Percentiles rank a stretch among this genome's conserved stretches.
These are phyloP conservation scores for Serripes groenlandicus DNA, from an alignment of 2,888 invertebrate genomes.

Conservation along the genomic window DNA sequence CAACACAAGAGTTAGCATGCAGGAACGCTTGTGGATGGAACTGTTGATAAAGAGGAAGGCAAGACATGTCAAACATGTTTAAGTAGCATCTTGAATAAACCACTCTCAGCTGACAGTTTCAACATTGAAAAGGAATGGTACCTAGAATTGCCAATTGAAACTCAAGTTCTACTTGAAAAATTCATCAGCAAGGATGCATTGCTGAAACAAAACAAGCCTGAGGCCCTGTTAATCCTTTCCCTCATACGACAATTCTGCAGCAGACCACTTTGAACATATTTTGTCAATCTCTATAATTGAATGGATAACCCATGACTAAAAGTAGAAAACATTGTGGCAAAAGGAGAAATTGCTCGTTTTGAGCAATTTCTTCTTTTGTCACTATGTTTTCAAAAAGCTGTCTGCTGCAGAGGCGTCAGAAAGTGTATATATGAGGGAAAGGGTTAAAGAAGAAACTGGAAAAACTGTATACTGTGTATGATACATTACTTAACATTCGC, in stretches of 20 bases:
- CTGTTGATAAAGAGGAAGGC: background rate
- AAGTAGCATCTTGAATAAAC: background rate
- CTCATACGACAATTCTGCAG: no score
- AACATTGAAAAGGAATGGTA: constrained; percentile 36
- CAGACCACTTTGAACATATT: no score
- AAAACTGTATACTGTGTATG: constrained; percentile 37
- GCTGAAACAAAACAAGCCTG: background rate
- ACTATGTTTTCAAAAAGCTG: no score
- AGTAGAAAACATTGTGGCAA: no score
- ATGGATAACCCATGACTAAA: no score
- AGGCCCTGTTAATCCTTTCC: background rate
- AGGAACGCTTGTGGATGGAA: constrained; percentile 10
- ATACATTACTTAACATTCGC: constrained; percentile 30
- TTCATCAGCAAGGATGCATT: constrained; percentile 24
- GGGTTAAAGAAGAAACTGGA: constrained; percentile 35
- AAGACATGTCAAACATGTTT: background rate
- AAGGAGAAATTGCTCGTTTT: no score
- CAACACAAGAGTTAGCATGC: background rate
- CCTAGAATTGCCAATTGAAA: constrained; percentile 31
- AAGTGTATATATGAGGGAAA: no score
- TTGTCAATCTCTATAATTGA: no score
- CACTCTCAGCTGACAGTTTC: constrained; percentile 17
- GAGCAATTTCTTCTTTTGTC: no score
- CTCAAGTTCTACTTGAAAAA: constrained; percentile 32
- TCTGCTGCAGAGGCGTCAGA: no score